Percentiles rank a stretch among this genome's conserved stretches.
These are phyloP conservation scores for Dendrolimus kikuchii DNA, from an alignment of 1,140 invertebrate genomes.

Conservation along the genomic window DNA sequence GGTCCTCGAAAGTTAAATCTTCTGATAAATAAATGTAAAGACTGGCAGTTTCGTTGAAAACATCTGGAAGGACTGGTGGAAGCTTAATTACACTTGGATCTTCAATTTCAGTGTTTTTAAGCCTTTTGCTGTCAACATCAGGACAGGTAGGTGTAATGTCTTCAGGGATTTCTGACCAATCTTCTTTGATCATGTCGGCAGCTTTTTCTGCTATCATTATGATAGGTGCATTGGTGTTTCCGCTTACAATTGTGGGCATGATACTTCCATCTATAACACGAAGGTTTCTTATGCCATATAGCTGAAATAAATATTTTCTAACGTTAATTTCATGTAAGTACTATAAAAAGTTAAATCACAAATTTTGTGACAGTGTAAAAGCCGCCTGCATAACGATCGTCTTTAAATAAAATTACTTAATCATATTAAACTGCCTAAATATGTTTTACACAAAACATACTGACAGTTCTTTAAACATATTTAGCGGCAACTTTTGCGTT, in stretches of 20 bases:
- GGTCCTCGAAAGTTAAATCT: constrained; percentile 1
- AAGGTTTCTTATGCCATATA: constrained; percentile 81
- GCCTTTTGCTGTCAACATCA: constrained; percentile 5
- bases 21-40: constrained; percentile 34
- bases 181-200: constrained; percentile 86
- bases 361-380: too few relatives aligned
- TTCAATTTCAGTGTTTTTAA: constrained; percentile 14
- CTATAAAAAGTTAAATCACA: background rate
- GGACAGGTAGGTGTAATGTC: constrained; percentile 1
- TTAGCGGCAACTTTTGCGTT: too few relatives aligned
- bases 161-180: constrained; percentile 70
- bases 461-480: too few relatives aligned
- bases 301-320: constrained; percentile 51
- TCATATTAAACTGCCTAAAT: too few relatives aligned
- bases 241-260: constrained; percentile 86
- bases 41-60: constrained; percentile 41
- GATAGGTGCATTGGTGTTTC: constrained; percentile 89
- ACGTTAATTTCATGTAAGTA: constrained; percentile 2
- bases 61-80: constrained; percentile 15
- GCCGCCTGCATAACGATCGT: too few relatives aligned
- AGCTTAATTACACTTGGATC: constrained; percentile 17
- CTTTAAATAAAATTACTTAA: too few relatives aligned
- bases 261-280: constrained; percentile 86
- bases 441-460: too few relatives aligned
- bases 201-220: constrained; percentile 96